A percentile compares a stretch with the other conserved stretches of the same genome.
Evolutionary conservation across 2,888 invertebrate genomes (phyloP).

Genomic region (Cylloceria caligata): DNA sequence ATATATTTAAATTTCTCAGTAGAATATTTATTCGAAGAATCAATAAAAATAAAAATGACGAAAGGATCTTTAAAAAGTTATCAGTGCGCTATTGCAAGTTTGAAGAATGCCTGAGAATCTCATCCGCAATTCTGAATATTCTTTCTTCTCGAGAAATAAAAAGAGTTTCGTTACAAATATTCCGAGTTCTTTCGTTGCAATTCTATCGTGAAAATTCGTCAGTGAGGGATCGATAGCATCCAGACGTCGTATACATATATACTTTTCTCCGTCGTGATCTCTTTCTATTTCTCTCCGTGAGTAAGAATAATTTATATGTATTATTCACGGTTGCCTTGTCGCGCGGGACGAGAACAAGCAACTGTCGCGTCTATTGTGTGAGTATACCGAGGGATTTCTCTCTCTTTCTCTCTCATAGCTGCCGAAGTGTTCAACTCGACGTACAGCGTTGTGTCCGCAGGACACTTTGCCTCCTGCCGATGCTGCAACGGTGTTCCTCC

Average conservation of each 20-base stretch:
- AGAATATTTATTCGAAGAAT: neutral
- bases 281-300: conserved; percentile 60
- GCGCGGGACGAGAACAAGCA: conserved; percentile 68
- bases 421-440: conserved; percentile 41
- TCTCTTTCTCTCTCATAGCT: conserved; percentile 38
- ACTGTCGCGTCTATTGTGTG: conserved; percentile 72
- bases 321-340: conserved; percentile 79
- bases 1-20: neutral
- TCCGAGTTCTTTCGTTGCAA: conserved; percentile 22
- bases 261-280: conserved; percentile 53
- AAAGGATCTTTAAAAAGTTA: neutral
- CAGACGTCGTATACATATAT: conserved; percentile 34
- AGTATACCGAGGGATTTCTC: conserved; percentile 61
- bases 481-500: conserved; percentile 55
- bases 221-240: conserved; percentile 50
- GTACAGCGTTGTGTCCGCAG: conserved; percentile 43
- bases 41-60: neutral
- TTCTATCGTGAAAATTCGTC: conserved; percentile 48
- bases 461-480: conserved; percentile 41
- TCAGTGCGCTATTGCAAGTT: neutral
- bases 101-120: neutral
- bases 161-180: neutral
- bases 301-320: conserved; percentile 76
- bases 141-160: no score
- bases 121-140: neutral